A percentile compares a stretch with the other conserved stretches of the same genome.
phyloP scores from a whole-genome alignment of 1,140 invertebrate genomes.

The Bicyclus anynana region DNA sequence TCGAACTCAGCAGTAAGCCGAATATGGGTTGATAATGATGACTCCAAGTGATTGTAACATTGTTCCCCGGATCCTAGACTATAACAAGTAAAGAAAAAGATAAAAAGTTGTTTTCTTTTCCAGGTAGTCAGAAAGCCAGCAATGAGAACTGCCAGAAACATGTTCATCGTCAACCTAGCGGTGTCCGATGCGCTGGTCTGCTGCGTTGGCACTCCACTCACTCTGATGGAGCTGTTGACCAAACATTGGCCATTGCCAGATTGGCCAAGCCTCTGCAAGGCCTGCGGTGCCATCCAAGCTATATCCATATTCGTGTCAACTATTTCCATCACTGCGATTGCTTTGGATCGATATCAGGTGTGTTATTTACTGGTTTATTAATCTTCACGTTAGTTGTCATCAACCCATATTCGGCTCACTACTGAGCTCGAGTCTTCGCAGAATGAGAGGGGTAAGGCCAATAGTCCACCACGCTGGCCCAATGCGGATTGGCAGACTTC shows the following conservation, averaged over 20 bases:
- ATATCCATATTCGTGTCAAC: constrained; percentile 93
- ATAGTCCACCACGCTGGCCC: too few relatives aligned
- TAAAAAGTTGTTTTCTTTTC: constrained; percentile 22
- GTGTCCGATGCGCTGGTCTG: constrained; percentile 91
- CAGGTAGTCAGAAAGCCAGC: constrained; percentile 85
- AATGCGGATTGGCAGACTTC: too few relatives aligned
- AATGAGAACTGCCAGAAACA: constrained; percentile 91
- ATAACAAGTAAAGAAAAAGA: too few relatives aligned
- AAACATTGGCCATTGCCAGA: constrained; percentile 86
- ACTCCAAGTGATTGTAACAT: too few relatives aligned
- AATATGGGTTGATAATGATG: too few relatives aligned
- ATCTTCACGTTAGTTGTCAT: too few relatives aligned
- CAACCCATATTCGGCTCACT: too few relatives aligned
- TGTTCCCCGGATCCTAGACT: too few relatives aligned
- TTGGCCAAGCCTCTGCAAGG: constrained; percentile 85
- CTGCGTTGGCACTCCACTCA: constrained; percentile 91
- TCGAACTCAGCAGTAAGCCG: too few relatives aligned
- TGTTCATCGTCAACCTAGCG: constrained; percentile 94
- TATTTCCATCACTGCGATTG: constrained; percentile 93
- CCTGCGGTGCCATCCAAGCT: constrained; percentile 88
- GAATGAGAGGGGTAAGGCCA: too few relatives aligned
- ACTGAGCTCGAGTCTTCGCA: too few relatives aligned
- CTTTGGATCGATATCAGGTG: constrained; percentile 88
- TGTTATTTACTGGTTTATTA: neutral
- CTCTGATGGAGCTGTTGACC: constrained; percentile 87